Evolutionary conservation across 2,797 vertebrate species (phyloP).

Genomic region (Micrastur ruficollis): DNA sequence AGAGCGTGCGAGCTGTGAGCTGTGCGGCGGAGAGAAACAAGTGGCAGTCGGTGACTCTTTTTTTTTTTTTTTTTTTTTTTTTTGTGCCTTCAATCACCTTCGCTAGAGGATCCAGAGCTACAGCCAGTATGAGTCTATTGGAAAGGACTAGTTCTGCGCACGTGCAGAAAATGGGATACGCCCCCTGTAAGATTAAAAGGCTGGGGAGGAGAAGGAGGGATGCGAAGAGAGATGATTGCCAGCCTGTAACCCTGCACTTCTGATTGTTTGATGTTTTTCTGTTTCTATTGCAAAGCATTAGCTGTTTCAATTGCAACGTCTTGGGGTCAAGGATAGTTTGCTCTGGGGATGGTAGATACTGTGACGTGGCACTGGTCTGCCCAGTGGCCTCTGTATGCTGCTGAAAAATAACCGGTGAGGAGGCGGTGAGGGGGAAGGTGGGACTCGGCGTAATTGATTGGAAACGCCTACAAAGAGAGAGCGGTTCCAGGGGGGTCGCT

Average conservation of each 20-base stretch:
- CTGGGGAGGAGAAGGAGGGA: neutral
- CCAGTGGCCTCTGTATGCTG: fast-evolving
- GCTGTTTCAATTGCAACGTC: neutral
- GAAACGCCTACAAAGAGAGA: neutral
- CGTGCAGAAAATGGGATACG: neutral
- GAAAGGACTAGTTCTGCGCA: neutral
- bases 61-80: neutral
- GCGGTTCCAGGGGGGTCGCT: neutral
- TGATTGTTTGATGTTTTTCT: neutral
- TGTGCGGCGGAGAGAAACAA: neutral
- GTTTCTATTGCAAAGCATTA: neutral
- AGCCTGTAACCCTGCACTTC: neutral
- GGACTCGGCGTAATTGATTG: neutral
- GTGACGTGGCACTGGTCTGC: neutral
- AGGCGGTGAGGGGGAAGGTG: neutral
- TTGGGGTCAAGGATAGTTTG: neutral
- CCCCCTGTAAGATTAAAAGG: neutral
- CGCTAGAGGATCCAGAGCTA: neutral
- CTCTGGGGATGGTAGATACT: neutral
- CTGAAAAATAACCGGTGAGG: neutral
- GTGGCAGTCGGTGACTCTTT: neutral
- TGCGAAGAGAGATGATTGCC: neutral
- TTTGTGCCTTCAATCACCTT: neutral
- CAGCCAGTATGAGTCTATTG: neutral
- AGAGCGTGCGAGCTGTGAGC: neutral